Percentiles rank a stretch among this genome's conserved stretches.
Evolutionary conservation across 92 coral and sea anemone genomes (phyloP).

Genomic region (Actinernus sp.): DNA sequence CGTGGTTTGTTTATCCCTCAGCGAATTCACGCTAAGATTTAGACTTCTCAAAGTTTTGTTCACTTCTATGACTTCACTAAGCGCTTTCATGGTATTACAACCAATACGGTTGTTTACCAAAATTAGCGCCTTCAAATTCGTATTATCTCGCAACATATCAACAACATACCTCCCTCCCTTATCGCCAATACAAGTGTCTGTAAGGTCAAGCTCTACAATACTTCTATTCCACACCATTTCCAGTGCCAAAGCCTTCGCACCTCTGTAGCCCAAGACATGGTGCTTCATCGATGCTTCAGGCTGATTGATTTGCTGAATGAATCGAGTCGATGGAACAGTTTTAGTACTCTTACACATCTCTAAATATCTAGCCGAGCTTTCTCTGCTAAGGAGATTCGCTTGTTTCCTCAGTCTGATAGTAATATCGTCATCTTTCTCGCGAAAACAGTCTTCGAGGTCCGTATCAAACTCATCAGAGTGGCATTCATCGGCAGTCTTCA

Average conservation of each 20-base stretch:
- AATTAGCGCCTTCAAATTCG: not conserved
- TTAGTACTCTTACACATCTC: conserved; percentile 3
- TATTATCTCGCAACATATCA: conserved; percentile 22
- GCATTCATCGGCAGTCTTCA: not conserved
- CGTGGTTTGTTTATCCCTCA: conserved; percentile 9
- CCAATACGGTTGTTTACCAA: conserved; percentile 13
- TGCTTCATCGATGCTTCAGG: conserved; percentile 19
- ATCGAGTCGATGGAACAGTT: conserved; percentile 14
- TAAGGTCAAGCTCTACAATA: conserved; percentile 9
- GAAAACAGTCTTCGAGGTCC: conserved; percentile 11
- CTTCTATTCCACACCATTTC: conserved; percentile 35
- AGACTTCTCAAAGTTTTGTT: conserved; percentile 12
- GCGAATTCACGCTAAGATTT: conserved; percentile 8
- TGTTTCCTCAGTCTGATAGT: conserved; percentile 1
- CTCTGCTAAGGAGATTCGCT: conserved; percentile 2
- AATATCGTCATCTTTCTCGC: not conserved
- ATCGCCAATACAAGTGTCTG: conserved; percentile 17
- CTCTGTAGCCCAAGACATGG: conserved; percentile 1
- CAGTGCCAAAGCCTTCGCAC: conserved; percentile 33
- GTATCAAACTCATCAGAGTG: conserved; percentile 33
- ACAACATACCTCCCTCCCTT: conserved; percentile 16
- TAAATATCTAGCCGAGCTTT: conserved; percentile 1
- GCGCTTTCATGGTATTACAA: conserved; percentile 10
- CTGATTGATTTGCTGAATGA: conserved; percentile 20
- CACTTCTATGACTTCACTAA: conserved; percentile 4